phyloP scores from a whole-genome alignment of 2,797 vertebrate genomes.

The Siniperca scherzeri region DNA sequence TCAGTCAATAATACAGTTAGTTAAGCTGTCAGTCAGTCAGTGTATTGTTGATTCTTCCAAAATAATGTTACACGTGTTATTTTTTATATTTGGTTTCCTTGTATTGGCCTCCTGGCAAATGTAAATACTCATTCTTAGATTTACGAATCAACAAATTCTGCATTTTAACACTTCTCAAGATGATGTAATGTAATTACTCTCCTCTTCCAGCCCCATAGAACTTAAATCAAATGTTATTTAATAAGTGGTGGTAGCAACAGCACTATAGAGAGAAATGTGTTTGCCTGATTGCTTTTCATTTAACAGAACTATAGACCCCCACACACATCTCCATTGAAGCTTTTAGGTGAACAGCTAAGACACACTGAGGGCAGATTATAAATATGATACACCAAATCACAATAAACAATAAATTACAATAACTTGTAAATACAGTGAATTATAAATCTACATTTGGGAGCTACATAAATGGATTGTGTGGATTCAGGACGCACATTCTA shows the following conservation, averaged over 20 bases:
- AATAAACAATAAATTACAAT: not conserved
- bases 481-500: not conserved
- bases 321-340: not conserved
- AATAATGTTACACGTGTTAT: not conserved
- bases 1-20: not conserved
- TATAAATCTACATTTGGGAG: not conserved
- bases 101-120: not conserved
- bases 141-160: not conserved
- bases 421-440: not conserved
- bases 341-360: conserved; percentile 23
- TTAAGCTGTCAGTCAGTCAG: conserved; percentile 5
- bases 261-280: conserved; percentile 10
- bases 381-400: not conserved
- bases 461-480: not conserved
- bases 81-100: not conserved
- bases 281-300: conserved; percentile 18
- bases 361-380: not conserved
- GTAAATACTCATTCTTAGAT: not conserved
- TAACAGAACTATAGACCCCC: conserved; percentile 8
- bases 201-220: not conserved
- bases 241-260: conserved; percentile 2
- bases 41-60: not conserved
- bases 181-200: conserved; percentile 15
- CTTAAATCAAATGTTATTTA: conserved; percentile 21
- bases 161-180: conserved; percentile 14